Percentiles rank a stretch among this genome's conserved stretches.
Evolutionary conservation across 1,140 invertebrate species (phyloP).

Genomic region (Saccostrea cuccullata): DNA sequence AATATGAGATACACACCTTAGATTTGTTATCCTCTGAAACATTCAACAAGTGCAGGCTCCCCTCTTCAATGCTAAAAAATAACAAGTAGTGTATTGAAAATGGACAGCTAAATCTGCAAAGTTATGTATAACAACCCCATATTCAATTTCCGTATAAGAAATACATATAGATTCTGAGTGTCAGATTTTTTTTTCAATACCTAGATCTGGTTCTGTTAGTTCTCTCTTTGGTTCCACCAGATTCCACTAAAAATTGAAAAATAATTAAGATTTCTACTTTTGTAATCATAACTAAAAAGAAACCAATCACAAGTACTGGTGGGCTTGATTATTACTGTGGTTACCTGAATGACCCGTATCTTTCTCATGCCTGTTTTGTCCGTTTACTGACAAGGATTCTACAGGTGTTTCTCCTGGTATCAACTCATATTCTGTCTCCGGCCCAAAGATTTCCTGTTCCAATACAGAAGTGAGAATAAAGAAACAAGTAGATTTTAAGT

Average conservation of each 20-base stretch:
- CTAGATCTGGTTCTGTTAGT: neutral
- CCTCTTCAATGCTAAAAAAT: constrained; percentile 5
- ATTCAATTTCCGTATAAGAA: no score
- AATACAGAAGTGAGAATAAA: neutral
- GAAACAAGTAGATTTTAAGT: neutral
- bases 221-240: neutral
- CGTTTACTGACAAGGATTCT: constrained; percentile 60
- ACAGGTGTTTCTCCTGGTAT: constrained; percentile 67
- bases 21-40: constrained; percentile 19
- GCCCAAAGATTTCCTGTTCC: constrained; percentile 70
- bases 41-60: constrained; percentile 12
- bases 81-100: neutral
- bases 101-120: neutral
- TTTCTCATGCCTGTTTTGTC: constrained; percentile 7
- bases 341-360: neutral
- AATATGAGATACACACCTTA: constrained; percentile 16
- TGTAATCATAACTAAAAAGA: no score
- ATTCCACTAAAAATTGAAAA: neutral
- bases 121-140: no score
- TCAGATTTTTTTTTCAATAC: neutral
- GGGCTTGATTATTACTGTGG: no score
- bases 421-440: constrained; percentile 68
- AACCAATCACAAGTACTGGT: no score
- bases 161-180: neutral
- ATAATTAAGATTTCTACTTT: neutral